Evolutionary conservation across 2,888 invertebrate genomes (phyloP).

Genomic region (Agrochola lota): DNA sequence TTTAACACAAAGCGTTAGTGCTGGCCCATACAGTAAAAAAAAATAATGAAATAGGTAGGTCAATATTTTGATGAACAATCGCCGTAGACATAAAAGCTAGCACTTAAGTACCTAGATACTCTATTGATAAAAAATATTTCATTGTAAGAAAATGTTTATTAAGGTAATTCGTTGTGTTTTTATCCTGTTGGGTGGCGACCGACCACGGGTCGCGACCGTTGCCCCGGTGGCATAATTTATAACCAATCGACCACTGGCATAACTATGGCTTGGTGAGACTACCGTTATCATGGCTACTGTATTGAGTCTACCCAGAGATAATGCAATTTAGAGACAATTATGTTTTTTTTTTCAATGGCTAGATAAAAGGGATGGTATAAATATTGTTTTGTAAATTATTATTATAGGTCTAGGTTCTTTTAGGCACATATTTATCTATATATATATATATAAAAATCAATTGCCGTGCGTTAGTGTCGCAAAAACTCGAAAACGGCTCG

Average conservation of each 20-base stretch:
- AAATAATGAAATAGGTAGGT: neutral
- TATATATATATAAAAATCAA: neutral
- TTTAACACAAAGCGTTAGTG: neutral
- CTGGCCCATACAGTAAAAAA: neutral
- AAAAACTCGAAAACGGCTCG: too few relatives aligned
- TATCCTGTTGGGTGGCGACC: constrained; percentile 19
- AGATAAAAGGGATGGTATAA: neutral
- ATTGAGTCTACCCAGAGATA: neutral
- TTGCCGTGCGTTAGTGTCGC: too few relatives aligned
- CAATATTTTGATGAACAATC: neutral
- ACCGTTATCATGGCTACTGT: too few relatives aligned
- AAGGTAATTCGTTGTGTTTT: constrained; percentile 30
- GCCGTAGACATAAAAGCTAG: too few relatives aligned
- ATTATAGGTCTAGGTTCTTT: neutral
- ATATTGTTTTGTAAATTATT: neutral
- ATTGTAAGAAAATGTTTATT: neutral
- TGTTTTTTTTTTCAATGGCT: neutral
- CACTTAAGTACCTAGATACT: too few relatives aligned
- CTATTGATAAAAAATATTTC: too few relatives aligned
- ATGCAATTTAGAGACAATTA: neutral
- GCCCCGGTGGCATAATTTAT: constrained; percentile 59
- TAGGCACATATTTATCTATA: neutral
- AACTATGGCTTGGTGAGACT: neutral
- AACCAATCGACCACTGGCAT: constrained; percentile 44
- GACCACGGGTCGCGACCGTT: constrained; percentile 33